These are phyloP conservation scores for Hyperoplus immaculatus DNA, from an alignment of 2,797 vertebrate genomes.

Conservation along the genomic window DNA sequence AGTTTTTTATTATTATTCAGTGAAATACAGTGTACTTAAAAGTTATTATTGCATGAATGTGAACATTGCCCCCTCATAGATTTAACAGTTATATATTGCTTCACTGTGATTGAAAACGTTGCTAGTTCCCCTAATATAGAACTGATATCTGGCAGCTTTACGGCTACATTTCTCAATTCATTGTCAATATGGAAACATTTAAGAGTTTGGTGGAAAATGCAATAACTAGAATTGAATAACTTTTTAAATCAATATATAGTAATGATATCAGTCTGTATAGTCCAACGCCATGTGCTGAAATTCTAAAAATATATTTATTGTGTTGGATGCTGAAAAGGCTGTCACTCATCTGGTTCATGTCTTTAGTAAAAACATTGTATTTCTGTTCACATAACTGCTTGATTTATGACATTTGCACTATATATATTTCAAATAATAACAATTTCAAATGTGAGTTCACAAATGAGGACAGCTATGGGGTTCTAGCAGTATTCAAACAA, in stretches of 20 bases:
- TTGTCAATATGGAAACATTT: conserved; percentile 11
- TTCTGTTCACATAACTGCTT: too few species aligned
- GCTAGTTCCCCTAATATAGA: conserved; percentile 1
- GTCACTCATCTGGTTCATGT: too few species aligned
- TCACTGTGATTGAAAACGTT: background rate
- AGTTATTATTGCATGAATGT: background rate
- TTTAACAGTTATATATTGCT: background rate
- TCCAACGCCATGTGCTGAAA: background rate
- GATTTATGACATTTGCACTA: too few species aligned
- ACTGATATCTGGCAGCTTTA: conserved; percentile 5
- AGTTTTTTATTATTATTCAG: background rate
- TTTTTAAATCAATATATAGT: background rate
- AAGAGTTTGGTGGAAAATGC: background rate
- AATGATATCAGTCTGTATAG: background rate
- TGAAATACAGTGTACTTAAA: background rate
- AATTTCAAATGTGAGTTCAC: background rate
- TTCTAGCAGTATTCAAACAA: conserved; percentile 1
- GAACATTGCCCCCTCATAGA: background rate
- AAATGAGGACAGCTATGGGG: background rate
- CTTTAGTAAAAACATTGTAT: too few species aligned
- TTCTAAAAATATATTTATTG: background rate
- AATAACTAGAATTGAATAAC: background rate
- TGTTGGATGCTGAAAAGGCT: background rate
- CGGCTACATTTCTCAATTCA: too few species aligned
- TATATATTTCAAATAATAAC: background rate